A percentile compares a stretch with the other conserved stretches of the same genome.
Evolutionary conservation across 2,797 vertebrate species (phyloP).

Genomic region (Hippocampus kuda): DNA sequence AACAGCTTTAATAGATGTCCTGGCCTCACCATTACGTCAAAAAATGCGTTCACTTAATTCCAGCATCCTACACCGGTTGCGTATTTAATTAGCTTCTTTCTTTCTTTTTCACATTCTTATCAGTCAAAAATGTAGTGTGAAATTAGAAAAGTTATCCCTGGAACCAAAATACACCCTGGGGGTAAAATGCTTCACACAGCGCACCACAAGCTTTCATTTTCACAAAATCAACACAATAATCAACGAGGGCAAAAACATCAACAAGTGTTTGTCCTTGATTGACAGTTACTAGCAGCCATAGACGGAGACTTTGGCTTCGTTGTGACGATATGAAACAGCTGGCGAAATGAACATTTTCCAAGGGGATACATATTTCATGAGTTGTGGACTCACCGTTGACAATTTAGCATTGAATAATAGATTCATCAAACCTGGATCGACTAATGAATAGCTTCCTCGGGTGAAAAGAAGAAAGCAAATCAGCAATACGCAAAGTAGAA

Average conservation of each 20-base stretch:
- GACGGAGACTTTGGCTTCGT: slow-evolving; percentile 43
- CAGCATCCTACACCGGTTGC: slow-evolving; percentile 13
- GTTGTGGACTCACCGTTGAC: slow-evolving; percentile 55
- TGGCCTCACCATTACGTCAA: slow-evolving; percentile 42
- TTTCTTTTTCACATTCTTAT: slow-evolving; percentile 24
- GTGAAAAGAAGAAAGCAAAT: slow-evolving; percentile 66
- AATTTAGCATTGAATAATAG: slow-evolving; percentile 65
- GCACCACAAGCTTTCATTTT: slow-evolving; percentile 42
- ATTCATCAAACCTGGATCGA: slow-evolving; percentile 51
- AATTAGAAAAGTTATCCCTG: background rate
- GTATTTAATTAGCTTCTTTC: background rate
- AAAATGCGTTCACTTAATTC: slow-evolving; percentile 42
- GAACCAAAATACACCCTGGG: slow-evolving; percentile 26
- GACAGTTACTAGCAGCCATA: slow-evolving; percentile 36
- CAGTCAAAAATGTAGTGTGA: slow-evolving; percentile 21
- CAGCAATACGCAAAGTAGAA: slow-evolving; percentile 62
- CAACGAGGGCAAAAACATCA: slow-evolving; percentile 21
- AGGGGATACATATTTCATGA: slow-evolving; percentile 70
- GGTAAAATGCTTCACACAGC: slow-evolving; percentile 46
- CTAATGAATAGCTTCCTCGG: slow-evolving; percentile 66
- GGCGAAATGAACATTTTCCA: slow-evolving; percentile 47
- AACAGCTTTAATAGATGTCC: slow-evolving; percentile 40
- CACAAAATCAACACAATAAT: slow-evolving; percentile 23
- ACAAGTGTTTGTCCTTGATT: slow-evolving; percentile 56
- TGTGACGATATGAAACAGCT: slow-evolving; percentile 48